Conservation (phyloP, 30 jellyfish, hydroid and myxozoan species). For the Aurelia coerulea region DNA sequence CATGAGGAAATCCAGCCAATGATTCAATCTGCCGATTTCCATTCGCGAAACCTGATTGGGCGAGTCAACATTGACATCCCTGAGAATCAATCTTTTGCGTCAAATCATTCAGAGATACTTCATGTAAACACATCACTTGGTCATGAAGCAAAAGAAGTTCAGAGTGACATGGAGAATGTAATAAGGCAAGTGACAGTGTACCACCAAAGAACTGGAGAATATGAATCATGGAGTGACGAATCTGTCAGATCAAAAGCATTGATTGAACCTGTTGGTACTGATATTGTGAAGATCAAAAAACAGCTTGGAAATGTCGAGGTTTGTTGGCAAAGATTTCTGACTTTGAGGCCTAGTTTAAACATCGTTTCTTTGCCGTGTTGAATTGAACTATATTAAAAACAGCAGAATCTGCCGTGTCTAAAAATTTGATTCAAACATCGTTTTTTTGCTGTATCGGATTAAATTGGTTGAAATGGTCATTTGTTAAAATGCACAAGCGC, state of each 20-base stretch:
- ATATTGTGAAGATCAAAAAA: constrained; percentile 18
- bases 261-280: constrained; percentile 47
- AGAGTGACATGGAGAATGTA: constrained; percentile 2
- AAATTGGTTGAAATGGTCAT: no score
- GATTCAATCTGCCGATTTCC: constrained; percentile 11
- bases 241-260: constrained; percentile 18
- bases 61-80: constrained; percentile 6
- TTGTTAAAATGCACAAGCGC: no score
- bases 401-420: no score
- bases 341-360: no score
- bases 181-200: constrained; percentile 16
- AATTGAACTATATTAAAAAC: no score
- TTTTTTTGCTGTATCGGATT: no score
- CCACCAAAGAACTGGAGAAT: constrained; percentile 10
- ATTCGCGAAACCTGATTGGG: background rate
- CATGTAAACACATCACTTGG: constrained; percentile 10
- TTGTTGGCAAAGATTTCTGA: background rate
- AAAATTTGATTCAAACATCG: no score
- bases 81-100: constrained; percentile 15
- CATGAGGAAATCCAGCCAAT: constrained; percentile 28
- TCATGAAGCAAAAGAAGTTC: constrained; percentile 4
- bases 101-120: constrained; percentile 22
- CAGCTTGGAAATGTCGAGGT: constrained; percentile 63
- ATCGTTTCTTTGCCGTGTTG: no score
- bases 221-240: constrained; percentile 19